Evolutionary conservation across 2,113 vertebrate species (phyloP).

Genomic region (Psettodes erumei): DNA sequence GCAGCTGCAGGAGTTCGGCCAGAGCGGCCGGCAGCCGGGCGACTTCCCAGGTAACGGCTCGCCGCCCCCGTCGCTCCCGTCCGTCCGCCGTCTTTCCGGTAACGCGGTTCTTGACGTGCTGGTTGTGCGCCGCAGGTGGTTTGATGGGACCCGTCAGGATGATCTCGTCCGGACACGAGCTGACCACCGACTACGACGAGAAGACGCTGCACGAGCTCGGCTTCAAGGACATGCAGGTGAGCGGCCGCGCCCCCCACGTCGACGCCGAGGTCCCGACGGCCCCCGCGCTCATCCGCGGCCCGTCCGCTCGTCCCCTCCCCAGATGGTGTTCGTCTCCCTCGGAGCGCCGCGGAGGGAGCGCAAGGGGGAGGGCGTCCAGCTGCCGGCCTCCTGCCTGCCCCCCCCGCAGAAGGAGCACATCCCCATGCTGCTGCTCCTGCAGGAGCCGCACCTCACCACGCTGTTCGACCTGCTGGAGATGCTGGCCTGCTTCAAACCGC

Average conservation of each 20-base stretch:
- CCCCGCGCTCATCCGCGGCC: too few relatives aligned
- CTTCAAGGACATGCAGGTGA: slow-evolving; percentile 99
- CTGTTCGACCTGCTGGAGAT: slow-evolving; percentile 98
- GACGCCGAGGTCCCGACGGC: too few relatives aligned
- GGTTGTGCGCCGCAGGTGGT: slow-evolving; percentile 83
- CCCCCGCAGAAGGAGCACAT: slow-evolving; percentile 99
- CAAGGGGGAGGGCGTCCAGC: slow-evolving; percentile 96
- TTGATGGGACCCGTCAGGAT: slow-evolving; percentile 98
- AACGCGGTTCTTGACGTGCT: background rate
- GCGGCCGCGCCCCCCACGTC: too few relatives aligned
- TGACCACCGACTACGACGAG: slow-evolving; percentile 98
- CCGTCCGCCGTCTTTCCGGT: background rate
- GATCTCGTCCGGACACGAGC: slow-evolving; percentile 98
- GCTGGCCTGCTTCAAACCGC: slow-evolving; percentile 97
- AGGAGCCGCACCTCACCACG: slow-evolving; percentile 97
- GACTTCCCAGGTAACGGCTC: slow-evolving; percentile 91
- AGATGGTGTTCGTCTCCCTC: slow-evolving; percentile 99
- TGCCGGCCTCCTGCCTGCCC: slow-evolving; percentile 97
- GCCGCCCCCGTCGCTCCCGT: background rate
- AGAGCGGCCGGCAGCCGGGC: slow-evolving; percentile 89
- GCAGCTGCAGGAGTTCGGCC: slow-evolving; percentile 98
- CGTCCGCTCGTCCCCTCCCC: too few relatives aligned
- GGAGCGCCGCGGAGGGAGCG: slow-evolving; percentile 95
- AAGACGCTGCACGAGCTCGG: slow-evolving; percentile 97
- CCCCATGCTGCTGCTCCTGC: slow-evolving; percentile 97